Evolutionary conservation across 2,113 vertebrate species (phyloP), one percentile per base, ranked within the genome.

Genomic region (Silurus asotus): DNA sequence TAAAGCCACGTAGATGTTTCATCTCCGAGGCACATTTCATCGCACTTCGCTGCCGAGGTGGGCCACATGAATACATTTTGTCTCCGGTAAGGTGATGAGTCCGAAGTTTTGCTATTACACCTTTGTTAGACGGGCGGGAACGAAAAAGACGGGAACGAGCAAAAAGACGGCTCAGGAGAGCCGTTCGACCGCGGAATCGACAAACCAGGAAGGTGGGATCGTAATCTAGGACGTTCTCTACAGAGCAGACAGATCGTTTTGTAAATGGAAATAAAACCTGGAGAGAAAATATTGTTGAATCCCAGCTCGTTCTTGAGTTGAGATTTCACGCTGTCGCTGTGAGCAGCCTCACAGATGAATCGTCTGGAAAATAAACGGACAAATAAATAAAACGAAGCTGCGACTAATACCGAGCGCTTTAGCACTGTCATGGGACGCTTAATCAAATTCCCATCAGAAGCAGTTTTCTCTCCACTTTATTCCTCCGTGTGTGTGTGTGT

Each of bases 121-220:
- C 87, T 93, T 91, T 92, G 87, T 91, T 90, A 90, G 85, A 85
- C 20, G 87, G 86, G 86, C 59, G 90, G 84, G 53, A 83, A 86
- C 74, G 83, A 61, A 87, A 92, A 92, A 37, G 37, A 20, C 55
- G 15, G 89, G 87, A 91, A 59, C 37, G n/a, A n/a, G 8, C 76
- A 83, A 67, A 83, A 67, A 85, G 87, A 84, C 56, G 88, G 88
- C 89, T 89, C 70, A 79, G 85, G 88, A 93, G 92, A 89, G 84
- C 92, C 88, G 89, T 90, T 91, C 89, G 91, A 91, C 90, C 92
- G 93, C 94, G 93, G 93, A 93, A 90, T 95, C 92, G 92, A 93
- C 92, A 92, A 70, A 14, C 19, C 84, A 74, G 81, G 89, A 91
- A 89, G 89, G 84, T 58, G 62, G 82, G 65, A 88, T 90, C 91